phyloP scores from a whole-genome alignment of 1,140 invertebrate genomes.

The Hirudo medicinalis region DNA sequence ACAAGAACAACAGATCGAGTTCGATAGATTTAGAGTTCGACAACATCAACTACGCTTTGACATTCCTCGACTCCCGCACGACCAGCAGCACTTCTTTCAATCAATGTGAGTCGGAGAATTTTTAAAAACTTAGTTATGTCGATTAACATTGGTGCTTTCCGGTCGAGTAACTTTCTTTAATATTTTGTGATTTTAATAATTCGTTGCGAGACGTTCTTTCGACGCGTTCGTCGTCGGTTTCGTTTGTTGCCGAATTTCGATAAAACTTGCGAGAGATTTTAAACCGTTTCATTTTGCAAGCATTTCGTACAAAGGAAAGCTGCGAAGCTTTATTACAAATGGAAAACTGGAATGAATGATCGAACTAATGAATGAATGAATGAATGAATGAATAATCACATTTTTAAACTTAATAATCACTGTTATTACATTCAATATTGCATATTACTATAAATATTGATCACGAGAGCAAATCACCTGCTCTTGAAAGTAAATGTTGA shows the following conservation, averaged over 20 bases:
- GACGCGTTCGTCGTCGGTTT: slow-evolving; percentile 99
- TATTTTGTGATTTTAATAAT: slow-evolving; percentile 65
- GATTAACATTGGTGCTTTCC: background rate
- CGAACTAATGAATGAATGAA: background rate
- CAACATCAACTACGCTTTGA: no score
- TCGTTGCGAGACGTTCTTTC: slow-evolving; percentile 94
- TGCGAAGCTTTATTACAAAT: background rate
- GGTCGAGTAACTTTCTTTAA: background rate
- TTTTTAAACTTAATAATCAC: no score
- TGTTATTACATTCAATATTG: background rate
- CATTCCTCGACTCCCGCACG: no score
- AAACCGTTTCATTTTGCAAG: slow-evolving; percentile 49
- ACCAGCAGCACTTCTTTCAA: no score
- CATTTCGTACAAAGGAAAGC: background rate
- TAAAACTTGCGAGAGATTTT: slow-evolving; percentile 91
- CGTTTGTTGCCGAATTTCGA: slow-evolving; percentile 90
- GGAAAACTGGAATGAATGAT: background rate
- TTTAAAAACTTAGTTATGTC: no score
- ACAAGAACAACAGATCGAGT: no score
- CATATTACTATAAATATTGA: background rate
- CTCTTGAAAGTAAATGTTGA: slow-evolving; percentile 84
- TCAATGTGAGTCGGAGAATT: no score
- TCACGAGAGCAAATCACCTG: background rate
- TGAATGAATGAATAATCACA: background rate
- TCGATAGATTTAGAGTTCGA: no score